Conservation (phyloP, 53 echinoderm and acorn worm species). For the Echinarachnius parma region DNA sequence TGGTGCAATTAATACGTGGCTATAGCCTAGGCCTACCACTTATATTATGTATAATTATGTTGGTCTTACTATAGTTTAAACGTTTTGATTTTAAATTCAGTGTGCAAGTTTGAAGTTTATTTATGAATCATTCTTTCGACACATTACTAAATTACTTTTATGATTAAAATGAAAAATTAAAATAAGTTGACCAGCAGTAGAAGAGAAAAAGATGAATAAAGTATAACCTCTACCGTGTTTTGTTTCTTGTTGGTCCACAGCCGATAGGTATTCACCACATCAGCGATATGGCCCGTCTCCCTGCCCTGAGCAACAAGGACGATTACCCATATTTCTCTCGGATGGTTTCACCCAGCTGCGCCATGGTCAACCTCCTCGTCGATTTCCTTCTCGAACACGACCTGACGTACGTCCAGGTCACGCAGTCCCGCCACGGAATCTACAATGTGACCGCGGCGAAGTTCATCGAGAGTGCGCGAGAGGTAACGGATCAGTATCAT, state of each 20-base stretch:
- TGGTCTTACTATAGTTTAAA: no score
- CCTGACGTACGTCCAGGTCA: slow-evolving; percentile 28
- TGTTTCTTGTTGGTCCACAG: neutral
- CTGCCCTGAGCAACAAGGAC: slow-evolving; percentile 34
- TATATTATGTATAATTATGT: no score
- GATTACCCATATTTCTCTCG: slow-evolving; percentile 59
- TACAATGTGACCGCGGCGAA: slow-evolving; percentile 14
- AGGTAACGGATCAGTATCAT: slow-evolving; percentile 26
- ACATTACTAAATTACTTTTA: no score
- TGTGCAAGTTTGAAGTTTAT: no score
- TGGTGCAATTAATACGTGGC: no score
- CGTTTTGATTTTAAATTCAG: no score
- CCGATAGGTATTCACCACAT: slow-evolving; percentile 19
- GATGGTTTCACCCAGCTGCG: slow-evolving; percentile 35
- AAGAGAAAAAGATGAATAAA: no score
- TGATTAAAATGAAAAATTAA: no score
- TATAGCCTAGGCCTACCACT: no score
- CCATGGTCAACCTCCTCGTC: slow-evolving; percentile 11
- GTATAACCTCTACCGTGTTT: no score
- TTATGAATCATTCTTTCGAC: no score
- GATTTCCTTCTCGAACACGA: slow-evolving; percentile 20
- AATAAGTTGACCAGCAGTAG: no score
- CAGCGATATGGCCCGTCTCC: slow-evolving; percentile 31
- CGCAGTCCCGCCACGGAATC: slow-evolving; percentile 13
- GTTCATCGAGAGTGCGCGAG: slow-evolving; percentile 8